A percentile compares a stretch with the other conserved stretches of the same genome.
Conservation (phyloP, 2,113 vertebrate species). For the Lasiurus cinereus region DNA sequence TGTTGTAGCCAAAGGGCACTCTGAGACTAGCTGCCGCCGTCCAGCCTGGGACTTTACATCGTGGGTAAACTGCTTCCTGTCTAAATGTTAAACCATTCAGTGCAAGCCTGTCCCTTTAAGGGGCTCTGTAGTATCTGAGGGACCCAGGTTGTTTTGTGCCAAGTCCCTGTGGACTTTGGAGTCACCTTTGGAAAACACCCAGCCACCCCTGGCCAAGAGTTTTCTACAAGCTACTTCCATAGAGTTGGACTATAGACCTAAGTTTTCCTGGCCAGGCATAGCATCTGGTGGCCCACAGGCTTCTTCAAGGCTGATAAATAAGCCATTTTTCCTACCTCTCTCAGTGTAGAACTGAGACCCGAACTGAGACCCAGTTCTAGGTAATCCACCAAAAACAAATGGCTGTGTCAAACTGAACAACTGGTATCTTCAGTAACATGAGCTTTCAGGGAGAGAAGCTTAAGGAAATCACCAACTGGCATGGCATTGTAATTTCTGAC, state of each 20-base stretch:
- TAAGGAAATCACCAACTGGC: constrained; percentile 43
- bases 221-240: not conserved
- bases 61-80: not conserved
- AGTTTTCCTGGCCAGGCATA: not conserved
- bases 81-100: not conserved
- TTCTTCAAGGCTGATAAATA: not conserved
- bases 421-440: constrained; percentile 65
- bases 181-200: not conserved
- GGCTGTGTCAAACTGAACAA: constrained; percentile 51
- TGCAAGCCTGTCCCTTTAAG: not conserved
- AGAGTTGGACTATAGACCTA: constrained; percentile 14
- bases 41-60: not conserved
- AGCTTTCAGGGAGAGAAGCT: constrained; percentile 21
- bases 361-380: not conserved
- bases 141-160: not conserved
- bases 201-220: not conserved
- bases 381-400: constrained; percentile 67
- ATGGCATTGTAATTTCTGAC: constrained; percentile 63
- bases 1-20: not conserved
- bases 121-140: not conserved
- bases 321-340: constrained; percentile 10
- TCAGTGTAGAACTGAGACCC: not conserved
- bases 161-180: not conserved
- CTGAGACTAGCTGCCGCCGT: too few species aligned
- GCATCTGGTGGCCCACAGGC: not conserved